Evolutionary conservation across 2,888 invertebrate genomes (phyloP), one percentile per base, ranked within the genome.

Genomic region (Malacosoma neustria): DNA sequence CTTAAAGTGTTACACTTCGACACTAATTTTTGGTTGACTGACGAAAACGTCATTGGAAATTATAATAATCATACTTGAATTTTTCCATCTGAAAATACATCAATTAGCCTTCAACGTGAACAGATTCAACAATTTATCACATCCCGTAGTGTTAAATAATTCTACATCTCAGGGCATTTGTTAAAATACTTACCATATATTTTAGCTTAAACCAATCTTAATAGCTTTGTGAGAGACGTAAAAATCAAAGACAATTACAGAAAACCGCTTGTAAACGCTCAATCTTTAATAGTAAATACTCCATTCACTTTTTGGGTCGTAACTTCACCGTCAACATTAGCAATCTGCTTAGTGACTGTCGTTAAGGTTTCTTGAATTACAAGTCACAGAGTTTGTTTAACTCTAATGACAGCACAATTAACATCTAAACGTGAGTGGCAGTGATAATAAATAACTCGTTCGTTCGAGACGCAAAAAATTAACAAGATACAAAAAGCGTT

Each of bases 261-360:
- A 22, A 22, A 22, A 22, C 6, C 22, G 9, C n/a, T 22, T 9
- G 9, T 22, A 22, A 22, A 22, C 22, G 22, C 22, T 22, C 9
- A 22, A 22, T 22, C 22, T 22, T n/a, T n/a, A n/a, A n/a, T n/a
- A 22, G 22, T 7, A 22, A 22, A 5, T 22, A 9, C 22, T 1
- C 7, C 22, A 22, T 9, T 22, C 22, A 22, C 22, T 9, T 22
- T 9, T 9, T 57, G 48, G 52, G 50, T 50, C 51, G 54, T 45
- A n/a, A 49, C 51, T 58, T 57, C 57, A 57, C 56, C 61, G 61
- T 63, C 63, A 64, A 65, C 70, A 69, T 49, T 43, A 44, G 42
- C 46, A n/a, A n/a, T n/a, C n/a, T n/a, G n/a, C 56, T 57, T 53
- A 56, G 49, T 49, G 46, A 22, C 53, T 56, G 54, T 54, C 63